Base-by-base conservation (phyloP, 2,888 invertebrate species). In the Cyrtodaria siliqua region DNA sequence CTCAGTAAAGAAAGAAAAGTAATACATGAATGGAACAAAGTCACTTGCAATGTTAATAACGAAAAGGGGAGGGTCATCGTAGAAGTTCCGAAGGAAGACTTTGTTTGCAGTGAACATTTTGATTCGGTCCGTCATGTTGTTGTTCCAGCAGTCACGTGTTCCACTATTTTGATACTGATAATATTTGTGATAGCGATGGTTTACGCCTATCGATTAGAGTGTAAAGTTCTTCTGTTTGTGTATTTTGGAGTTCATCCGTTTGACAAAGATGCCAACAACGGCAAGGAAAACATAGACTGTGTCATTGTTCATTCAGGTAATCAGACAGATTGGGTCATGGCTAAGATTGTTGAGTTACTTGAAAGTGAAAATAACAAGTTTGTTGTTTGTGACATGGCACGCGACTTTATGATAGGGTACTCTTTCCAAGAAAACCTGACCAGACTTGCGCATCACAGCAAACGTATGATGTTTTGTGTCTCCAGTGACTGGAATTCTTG, bases 231-330 rank as follows among this genome's bases (percentile, higher is more conserved):
- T 12, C 38, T 86, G 38, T 86, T 82, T 47, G 75, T 86, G 1
- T 86, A 86, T 50, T 81, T 83, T 40, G 84, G 84, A 4, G 44
- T 84, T 23, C 84, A 82, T 74, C 86, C 86, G 8, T 86, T 84
- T 52, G 86, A 86, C 60, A 75, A 71, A 47, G 83, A 84, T 38
- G 71, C 75, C 16, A 72, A 70, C 9, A 63, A 70, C 6, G 49
- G 55, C 0, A 44, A 6, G 44, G 86, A 86, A 56, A 59, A 67
- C 9, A 71, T 84, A 26, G 84, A 84, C 50, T 74, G 78, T 47
- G 73, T 82, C 0, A 60, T 86, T 33, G 75, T 83, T 14, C 84
- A 84, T 62, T 73, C 76, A 0, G 70, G 73, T 3, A 47, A 49
- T 0, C 27, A 73, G n/a, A 82, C 78, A 0, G 72, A 76, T n/a